These are phyloP conservation scores for Notothenia coriiceps DNA, from an alignment of 2,113 vertebrate genomes.

Conservation along the genomic window DNA sequence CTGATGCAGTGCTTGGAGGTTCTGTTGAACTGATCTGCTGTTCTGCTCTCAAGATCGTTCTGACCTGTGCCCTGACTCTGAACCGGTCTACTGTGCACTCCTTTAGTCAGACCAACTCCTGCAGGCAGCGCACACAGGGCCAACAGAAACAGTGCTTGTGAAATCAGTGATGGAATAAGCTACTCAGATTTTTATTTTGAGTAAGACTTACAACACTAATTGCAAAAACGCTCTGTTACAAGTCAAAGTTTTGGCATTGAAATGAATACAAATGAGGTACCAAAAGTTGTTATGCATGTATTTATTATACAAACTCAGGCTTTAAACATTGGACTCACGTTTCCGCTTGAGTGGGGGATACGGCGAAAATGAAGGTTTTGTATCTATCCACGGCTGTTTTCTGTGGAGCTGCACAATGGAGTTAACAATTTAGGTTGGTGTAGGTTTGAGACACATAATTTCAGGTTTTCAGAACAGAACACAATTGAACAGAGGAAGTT, in stretches of 20 bases:
- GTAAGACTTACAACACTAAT: too few relatives aligned
- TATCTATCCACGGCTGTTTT: conserved; percentile 46
- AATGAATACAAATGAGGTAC: too few relatives aligned
- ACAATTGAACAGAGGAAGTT: background rate
- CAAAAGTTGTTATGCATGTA: too few relatives aligned
- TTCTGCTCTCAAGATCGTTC: conserved; percentile 16
- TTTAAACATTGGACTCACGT: conserved; percentile 9
- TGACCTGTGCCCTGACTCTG: conserved; percentile 14
- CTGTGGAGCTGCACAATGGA: conserved; percentile 7
- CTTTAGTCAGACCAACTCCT: conserved; percentile 43
- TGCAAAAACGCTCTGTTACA: too few relatives aligned
- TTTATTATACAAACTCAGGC: background rate
- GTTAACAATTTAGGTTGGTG: background rate
- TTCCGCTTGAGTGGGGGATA: background rate
- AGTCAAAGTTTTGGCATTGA: too few relatives aligned
- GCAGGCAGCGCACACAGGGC: background rate
- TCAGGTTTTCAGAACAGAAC: background rate
- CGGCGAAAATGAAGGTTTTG: conserved; percentile 35
- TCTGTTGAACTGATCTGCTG: background rate
- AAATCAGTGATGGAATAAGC: too few relatives aligned
- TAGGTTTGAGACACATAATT: background rate
- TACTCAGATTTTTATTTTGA: too few relatives aligned
- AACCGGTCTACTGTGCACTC: background rate
- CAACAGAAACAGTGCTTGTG: background rate
- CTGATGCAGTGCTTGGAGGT: conserved; percentile 49